Evolutionary conservation across 2,888 invertebrate genomes (phyloP).

Genomic region (Alviniconcha strummeri): DNA sequence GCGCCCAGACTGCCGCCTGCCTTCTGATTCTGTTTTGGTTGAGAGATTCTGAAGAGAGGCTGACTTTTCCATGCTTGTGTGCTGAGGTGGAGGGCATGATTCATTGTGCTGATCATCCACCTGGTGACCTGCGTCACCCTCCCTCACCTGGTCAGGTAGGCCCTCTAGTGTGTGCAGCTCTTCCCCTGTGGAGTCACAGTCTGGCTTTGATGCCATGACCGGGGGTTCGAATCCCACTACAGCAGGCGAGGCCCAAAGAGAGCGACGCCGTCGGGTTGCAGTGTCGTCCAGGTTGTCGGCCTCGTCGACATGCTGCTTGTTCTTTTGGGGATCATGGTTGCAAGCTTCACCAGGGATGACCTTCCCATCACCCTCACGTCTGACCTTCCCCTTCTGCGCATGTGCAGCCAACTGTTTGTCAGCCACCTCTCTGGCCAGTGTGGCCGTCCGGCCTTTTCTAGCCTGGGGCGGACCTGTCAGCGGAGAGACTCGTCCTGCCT

Average conservation of each 20-base stretch:
- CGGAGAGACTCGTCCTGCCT: slow-evolving; percentile 11
- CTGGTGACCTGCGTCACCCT: neutral
- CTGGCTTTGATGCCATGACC: slow-evolving; percentile 11
- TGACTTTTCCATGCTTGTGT: neutral
- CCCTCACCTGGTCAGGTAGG: neutral
- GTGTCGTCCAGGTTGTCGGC: neutral
- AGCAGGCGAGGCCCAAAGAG: slow-evolving; percentile 28
- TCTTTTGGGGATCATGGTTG: no score
- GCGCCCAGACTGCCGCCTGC: slow-evolving; percentile 16
- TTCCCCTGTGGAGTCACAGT: slow-evolving; percentile 21
- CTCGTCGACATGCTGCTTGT: neutral
- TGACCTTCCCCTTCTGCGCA: no score
- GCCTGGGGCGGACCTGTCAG: neutral
- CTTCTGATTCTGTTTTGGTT: neutral
- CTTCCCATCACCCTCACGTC: no score
- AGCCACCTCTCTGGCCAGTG: neutral
- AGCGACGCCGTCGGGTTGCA: neutral
- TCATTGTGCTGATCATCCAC: no score
- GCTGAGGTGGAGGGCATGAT: no score
- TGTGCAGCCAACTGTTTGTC: no score
- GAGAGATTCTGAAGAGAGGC: no score
- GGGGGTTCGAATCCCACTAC: slow-evolving; percentile 26
- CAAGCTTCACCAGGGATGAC: neutral
- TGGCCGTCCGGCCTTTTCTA: neutral
- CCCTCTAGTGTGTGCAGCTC: neutral